These are phyloP conservation scores for Drosophila yooni DNA, from an alignment of 2,888 invertebrate species.

Conservation along the genomic window DNA sequence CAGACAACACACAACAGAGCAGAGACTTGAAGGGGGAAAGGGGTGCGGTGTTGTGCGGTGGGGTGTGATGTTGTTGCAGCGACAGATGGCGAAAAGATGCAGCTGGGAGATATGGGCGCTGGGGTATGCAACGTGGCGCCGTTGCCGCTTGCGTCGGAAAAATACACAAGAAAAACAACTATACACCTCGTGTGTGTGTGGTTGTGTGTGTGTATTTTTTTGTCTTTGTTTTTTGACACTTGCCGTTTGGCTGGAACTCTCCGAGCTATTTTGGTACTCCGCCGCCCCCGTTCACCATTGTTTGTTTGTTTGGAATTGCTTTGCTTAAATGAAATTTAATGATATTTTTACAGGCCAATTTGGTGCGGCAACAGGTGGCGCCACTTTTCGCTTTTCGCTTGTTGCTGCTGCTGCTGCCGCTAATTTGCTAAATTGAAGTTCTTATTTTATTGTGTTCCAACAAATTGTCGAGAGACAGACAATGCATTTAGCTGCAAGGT, in stretches of 20 bases:
- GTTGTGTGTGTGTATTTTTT: neutral
- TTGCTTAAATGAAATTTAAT: constrained; percentile 77
- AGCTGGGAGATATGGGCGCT: constrained; percentile 44
- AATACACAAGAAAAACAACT: constrained; percentile 40
- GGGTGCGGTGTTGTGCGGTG: neutral
- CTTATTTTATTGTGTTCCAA: constrained; percentile 59
- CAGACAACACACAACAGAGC: constrained; percentile 24
- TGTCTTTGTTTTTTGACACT: constrained; percentile 60
- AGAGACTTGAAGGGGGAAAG: neutral
- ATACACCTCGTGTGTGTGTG: constrained; percentile 19
- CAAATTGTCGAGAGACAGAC: constrained; percentile 25
- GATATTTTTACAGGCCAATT: constrained; percentile 63
- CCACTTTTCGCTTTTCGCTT: constrained; percentile 24
- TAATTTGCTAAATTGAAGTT: constrained; percentile 66
- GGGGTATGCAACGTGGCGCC: constrained; percentile 32
- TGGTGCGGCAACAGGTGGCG: constrained; percentile 65
- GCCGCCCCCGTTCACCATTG: constrained; percentile 13
- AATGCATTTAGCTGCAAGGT: constrained; percentile 11
- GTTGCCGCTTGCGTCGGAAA: constrained; percentile 56
- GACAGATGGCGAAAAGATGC: constrained; percentile 56
- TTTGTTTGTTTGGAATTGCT: constrained; percentile 35
- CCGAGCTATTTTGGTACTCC: neutral
- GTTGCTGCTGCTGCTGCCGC: constrained; percentile 35
- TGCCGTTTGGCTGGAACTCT: constrained; percentile 37
- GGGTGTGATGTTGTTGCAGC: neutral